phyloP scores from a whole-genome alignment of 1,140 invertebrate genomes.

The Lerema accius region DNA sequence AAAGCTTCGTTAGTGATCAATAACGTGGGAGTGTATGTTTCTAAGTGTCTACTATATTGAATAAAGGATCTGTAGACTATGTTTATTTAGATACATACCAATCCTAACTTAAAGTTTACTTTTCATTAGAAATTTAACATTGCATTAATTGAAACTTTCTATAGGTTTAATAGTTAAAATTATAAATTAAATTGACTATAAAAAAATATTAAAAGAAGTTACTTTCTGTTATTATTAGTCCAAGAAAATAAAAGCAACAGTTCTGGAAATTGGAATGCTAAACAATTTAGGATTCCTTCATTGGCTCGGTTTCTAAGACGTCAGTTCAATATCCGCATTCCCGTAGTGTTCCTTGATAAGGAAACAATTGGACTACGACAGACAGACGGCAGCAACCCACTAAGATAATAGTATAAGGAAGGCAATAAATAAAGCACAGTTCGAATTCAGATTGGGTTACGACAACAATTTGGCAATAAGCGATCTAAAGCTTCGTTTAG shows the following conservation, averaged over 20 bases:
- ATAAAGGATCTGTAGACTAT: too few species aligned
- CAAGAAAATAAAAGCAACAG: not conserved
- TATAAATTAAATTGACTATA: too few species aligned
- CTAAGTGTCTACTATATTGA: too few species aligned
- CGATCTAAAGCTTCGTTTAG: conserved; percentile 5
- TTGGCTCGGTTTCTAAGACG: not conserved
- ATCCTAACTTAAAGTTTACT: too few species aligned
- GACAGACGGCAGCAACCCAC: conserved; percentile 26
- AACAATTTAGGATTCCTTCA: not conserved
- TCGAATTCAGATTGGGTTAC: not conserved
- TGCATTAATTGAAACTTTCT: too few species aligned
- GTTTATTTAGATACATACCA: too few species aligned
- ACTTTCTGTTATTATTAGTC: too few species aligned
- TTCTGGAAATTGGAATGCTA: not conserved
- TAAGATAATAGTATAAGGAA: conserved; percentile 10
- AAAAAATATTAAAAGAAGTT: too few species aligned
- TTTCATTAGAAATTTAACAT: too few species aligned
- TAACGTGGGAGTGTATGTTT: too few species aligned
- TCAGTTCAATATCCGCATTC: conserved; percentile 5
- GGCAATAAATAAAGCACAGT: conserved; percentile 16
- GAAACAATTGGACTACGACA: conserved; percentile 10
- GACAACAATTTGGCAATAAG: conserved; percentile 18
- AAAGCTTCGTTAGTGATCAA: too few species aligned
- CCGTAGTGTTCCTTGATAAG: conserved; percentile 13
- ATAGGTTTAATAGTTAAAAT: too few species aligned